Evolutionary conservation across 2,113 vertebrate species (phyloP).

Genomic region (Trinectes maculatus): DNA sequence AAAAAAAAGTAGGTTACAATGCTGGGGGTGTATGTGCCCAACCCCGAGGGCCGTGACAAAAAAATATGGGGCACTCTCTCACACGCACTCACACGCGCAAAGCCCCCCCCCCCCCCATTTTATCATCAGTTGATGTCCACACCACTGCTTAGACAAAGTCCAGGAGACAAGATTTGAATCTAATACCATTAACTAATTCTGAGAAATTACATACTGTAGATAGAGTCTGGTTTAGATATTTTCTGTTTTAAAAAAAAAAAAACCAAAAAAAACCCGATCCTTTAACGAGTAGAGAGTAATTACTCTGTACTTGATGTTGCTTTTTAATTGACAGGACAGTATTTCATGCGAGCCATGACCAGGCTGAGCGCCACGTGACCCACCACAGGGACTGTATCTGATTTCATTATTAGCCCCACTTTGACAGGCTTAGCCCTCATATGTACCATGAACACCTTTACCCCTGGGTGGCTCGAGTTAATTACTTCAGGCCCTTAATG

Average conservation of each 20-base stretch:
- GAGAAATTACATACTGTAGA: conserved; percentile 34
- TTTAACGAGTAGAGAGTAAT: conserved; percentile 44
- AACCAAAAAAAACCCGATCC: conserved; percentile 10
- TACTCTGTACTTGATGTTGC: conserved; percentile 37
- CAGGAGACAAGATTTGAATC: conserved; percentile 53
- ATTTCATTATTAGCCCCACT: conserved; percentile 74
- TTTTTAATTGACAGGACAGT: conserved; percentile 60
- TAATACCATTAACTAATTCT: conserved; percentile 61
- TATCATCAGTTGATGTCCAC: conserved; percentile 59
- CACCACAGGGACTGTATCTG: conserved; percentile 66
- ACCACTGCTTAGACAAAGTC: conserved; percentile 50
- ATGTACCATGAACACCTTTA: conserved; percentile 77
- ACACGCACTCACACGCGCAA: conserved; percentile 5
- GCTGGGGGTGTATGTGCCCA: conserved; percentile 68
- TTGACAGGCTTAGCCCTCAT: conserved; percentile 68
- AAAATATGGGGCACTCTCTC: conserved; percentile 72
- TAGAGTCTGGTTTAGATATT: conserved; percentile 43
- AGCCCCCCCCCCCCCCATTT: conserved; percentile 58
- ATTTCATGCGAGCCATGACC: conserved; percentile 55
- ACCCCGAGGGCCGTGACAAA: conserved; percentile 73
- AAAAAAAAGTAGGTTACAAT: conserved; percentile 78
- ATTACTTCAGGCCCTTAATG: conserved; percentile 72
- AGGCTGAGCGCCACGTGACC: conserved; percentile 54
- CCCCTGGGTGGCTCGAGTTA: conserved; percentile 72
- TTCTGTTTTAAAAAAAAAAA: conserved; percentile 32